These are phyloP conservation scores for Campoletis raptor DNA, from an alignment of 2,888 invertebrate species.

Conservation along the genomic window DNA sequence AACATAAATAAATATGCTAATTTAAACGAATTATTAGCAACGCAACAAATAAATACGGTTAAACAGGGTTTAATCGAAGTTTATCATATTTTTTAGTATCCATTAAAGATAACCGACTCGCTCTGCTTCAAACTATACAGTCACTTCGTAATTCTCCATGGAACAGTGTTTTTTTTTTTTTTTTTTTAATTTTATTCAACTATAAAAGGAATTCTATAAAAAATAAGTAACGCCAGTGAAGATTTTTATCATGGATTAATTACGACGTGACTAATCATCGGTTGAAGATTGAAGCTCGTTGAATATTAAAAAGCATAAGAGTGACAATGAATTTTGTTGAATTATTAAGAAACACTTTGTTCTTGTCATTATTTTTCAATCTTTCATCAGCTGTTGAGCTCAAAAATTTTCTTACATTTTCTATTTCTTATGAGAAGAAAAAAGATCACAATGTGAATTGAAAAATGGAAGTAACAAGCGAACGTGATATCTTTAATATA, in stretches of 20 bases:
- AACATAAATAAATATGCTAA: constrained; percentile 15
- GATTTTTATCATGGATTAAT: not conserved
- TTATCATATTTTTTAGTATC: constrained; percentile 49
- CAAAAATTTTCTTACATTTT: not conserved
- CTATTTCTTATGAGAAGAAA: not conserved
- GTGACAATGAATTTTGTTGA: not conserved
- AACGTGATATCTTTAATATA: not conserved
- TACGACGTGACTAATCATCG: not conserved
- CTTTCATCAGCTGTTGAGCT: not conserved
- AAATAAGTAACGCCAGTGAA: not conserved
- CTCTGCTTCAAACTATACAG: not conserved
- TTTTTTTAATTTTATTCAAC: no score
- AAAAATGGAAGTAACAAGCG: not conserved
- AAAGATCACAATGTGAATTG: not conserved
- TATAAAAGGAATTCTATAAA: not conserved
- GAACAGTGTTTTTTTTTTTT: not conserved
- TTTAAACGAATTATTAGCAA: constrained; percentile 34
- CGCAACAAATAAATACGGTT: constrained; percentile 51
- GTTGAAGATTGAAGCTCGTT: not conserved
- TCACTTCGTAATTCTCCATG: not conserved
- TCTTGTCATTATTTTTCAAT: not conserved
- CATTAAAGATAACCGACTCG: constrained; percentile 32
- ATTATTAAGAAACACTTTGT: not conserved
- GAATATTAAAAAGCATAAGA: not conserved
- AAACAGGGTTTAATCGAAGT: constrained; percentile 65